Percentiles rank a stretch among this genome's conserved stretches.
Evolutionary conservation across 2,797 vertebrate genomes (phyloP).

Genomic region (Chaunax sp.): DNA sequence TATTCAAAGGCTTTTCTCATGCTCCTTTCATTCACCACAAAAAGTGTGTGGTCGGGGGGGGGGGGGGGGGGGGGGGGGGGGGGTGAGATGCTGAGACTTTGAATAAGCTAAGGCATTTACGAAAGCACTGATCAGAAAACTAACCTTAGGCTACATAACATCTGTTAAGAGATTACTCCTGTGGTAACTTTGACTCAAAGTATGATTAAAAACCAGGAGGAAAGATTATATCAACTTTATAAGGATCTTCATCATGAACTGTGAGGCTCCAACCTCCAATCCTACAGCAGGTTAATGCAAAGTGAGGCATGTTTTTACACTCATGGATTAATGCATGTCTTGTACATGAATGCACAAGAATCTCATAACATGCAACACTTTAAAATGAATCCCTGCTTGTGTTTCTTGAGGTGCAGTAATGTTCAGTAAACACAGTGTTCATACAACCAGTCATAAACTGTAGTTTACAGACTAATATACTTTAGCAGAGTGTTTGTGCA

Average conservation of each 20-base stretch:
- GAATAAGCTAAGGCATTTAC: not conserved
- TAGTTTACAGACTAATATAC: too few relatives aligned
- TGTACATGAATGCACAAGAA: not conserved
- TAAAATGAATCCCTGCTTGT: not conserved
- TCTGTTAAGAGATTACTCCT: not conserved
- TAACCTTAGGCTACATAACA: not conserved
- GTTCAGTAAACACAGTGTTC: too few relatives aligned
- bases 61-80: too few relatives aligned
- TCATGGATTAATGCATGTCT: not conserved
- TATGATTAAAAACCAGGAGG: not conserved
- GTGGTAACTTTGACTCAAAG: not conserved
- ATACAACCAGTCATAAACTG: too few relatives aligned
- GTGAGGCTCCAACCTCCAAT: not conserved
- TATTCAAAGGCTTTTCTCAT: conserved; percentile 57
- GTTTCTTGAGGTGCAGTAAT: not conserved
- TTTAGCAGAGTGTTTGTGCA: too few relatives aligned
- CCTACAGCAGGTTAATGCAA: not conserved
- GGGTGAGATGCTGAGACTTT: conserved; percentile 3
- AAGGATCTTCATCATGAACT: not conserved
- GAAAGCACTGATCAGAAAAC: not conserved
- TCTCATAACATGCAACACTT: not conserved
- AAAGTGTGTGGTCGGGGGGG: not conserved
- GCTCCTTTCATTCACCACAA: conserved; percentile 32
- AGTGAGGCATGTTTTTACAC: not conserved
- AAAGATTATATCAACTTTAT: not conserved